Base-by-base conservation (phyloP, 2,888 invertebrate genomes). In the Athripsodes cinereus region DNA sequence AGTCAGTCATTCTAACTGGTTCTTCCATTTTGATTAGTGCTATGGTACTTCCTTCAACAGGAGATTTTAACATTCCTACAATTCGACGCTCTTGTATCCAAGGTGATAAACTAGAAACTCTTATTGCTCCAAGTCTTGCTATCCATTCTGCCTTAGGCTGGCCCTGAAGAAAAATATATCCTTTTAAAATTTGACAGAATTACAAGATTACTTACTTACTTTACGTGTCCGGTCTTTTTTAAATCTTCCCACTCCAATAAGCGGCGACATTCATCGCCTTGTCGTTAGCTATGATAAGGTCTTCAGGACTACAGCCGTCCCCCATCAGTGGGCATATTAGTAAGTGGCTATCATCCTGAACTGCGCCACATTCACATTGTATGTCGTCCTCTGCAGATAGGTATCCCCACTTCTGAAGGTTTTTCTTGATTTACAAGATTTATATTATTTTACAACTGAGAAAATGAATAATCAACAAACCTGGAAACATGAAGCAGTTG, bases 61-160 rank as follows among this genome's bases (percentile, higher is more conserved):
- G 93, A 1, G 92, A 92, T 65, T 92, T 90, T 16, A 91, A 86
- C 87, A 93, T 89, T 26, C 92, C 92, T 2, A 92, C 83, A 53
- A 92, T 87, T 57, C 90, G 79, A 52, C 89, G 79, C 65, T 92
- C 89, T 69, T 92, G 92, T 66, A 91, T 90, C 92, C 92, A 92
- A 0, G 94, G 93, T 0, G 92, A 85, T 1, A 86, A 85, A 60
- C 90, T 87, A 46, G 87, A 84, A 46, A 91, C 79, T 49, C 93
- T 81, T 0, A 90, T 84, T 5, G 84, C 81, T 1, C 92, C 92
- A 59, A 91, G 80, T 65, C 88, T 80, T 0, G 90, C 92, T 22
- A 85, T 83, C 93, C 93, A 93, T 70, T 92, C 90, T 0, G 91
- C 90, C 70, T 90, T 88, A 19, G 90, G 88, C 75, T 92, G 92